Conservation (phyloP, 1,140 invertebrate species). For the Gryon sp. region DNA sequence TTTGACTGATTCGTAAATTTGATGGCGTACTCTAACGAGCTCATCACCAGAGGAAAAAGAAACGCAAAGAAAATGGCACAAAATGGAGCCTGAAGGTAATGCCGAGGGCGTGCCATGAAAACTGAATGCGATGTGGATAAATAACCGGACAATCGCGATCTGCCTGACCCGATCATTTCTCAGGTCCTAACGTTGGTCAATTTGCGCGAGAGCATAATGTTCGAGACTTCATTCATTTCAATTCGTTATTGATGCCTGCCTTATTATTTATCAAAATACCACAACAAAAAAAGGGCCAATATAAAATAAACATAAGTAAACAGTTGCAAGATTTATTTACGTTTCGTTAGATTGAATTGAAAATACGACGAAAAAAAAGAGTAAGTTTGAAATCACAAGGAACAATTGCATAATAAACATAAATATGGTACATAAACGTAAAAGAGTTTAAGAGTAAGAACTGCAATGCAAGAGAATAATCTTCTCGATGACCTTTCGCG, state of each 20-base stretch:
- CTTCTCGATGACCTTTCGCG: not conserved
- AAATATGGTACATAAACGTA: too few species aligned
- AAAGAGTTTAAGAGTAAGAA: too few species aligned
- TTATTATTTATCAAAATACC: constrained; percentile 3
- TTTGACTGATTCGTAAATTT: constrained; percentile 44
- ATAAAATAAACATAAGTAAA: too few species aligned
- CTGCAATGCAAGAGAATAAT: too few species aligned
- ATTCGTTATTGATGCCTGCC: constrained; percentile 6
- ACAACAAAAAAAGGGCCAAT: not conserved
- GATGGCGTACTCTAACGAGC: constrained; percentile 71
- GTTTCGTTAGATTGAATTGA: too few species aligned
- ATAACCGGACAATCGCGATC: constrained; percentile 62
- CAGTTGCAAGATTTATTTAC: too few species aligned
- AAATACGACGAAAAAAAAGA: too few species aligned
- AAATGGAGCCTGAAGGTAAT: constrained; percentile 74
- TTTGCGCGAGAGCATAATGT: constrained; percentile 19
- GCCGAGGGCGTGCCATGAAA: constrained; percentile 67
- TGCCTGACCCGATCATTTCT: constrained; percentile 68
- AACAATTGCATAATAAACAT: too few species aligned
- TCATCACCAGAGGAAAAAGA: constrained; percentile 69
- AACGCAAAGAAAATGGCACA: constrained; percentile 72
- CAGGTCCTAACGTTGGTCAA: constrained; percentile 44
- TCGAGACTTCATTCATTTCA: constrained; percentile 5
- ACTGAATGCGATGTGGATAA: constrained; percentile 57
- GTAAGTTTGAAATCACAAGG: too few species aligned